Percentiles rank a stretch among this genome's conserved stretches.
phyloP scores from a whole-genome alignment of 1,140 invertebrate genomes.

The Leguminivora glycinivorella region DNA sequence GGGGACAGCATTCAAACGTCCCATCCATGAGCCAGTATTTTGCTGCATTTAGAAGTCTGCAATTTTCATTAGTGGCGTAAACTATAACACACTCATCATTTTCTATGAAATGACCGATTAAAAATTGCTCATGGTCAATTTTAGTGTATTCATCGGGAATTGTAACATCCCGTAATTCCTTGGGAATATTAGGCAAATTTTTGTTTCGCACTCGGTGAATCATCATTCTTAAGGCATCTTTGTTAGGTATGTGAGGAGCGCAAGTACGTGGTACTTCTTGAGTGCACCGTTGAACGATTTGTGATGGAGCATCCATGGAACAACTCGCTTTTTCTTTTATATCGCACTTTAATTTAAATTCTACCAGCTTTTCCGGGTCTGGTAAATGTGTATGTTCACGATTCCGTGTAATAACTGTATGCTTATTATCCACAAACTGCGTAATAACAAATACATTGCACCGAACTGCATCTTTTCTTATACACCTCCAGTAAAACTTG shows the following conservation, averaged over 20 bases:
- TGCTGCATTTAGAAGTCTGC: neutral
- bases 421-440: neutral
- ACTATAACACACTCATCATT: neutral
- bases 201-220: neutral
- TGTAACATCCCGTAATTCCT: neutral
- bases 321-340: neutral
- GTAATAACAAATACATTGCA: neutral
- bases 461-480: neutral
- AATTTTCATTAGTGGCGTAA: slow-evolving; percentile 8
- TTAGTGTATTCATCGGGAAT: neutral
- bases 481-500: neutral
- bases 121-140: neutral
- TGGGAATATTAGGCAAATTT: slow-evolving; percentile 10
- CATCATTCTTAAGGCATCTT: slow-evolving; percentile 8
- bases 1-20: slow-evolving; percentile 15
- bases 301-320: slow-evolving; percentile 6
- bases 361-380: neutral
- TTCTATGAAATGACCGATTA: neutral
- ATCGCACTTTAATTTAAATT: neutral
- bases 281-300: slow-evolving; percentile 4
- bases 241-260: neutral
- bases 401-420: neutral
- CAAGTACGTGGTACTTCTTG: neutral
- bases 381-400: neutral
- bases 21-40: neutral